Conservation (phyloP, 37 sponge, comb jelly and placozoan genomes). For the Halisarca cf. caerulea region DNA sequence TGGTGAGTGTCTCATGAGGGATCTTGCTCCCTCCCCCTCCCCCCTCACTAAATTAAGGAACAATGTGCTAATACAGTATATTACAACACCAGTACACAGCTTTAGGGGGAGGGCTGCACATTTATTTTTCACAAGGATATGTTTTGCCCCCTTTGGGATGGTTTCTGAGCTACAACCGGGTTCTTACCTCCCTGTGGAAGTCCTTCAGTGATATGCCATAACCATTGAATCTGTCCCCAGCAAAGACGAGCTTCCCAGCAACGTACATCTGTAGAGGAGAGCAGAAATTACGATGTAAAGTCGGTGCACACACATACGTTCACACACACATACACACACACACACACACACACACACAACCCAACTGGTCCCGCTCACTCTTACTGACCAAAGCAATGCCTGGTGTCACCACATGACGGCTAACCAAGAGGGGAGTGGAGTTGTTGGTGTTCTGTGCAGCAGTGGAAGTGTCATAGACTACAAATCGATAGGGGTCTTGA, state of each 20-base stretch:
- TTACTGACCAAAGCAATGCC: conserved; percentile 89
- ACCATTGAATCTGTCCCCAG: conserved; percentile 90
- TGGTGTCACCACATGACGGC: conserved; percentile 76
- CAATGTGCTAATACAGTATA: no score
- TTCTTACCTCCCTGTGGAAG: conserved; percentile 85
- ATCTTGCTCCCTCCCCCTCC: no score
- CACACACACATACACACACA: background rate
- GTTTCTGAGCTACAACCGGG: no score
- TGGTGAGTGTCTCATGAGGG: no score
- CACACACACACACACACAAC: no score
- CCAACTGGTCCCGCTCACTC: no score
- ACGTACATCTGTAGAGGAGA: conserved; percentile 77
- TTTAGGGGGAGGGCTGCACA: no score
- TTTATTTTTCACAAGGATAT: no score
- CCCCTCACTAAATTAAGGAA: no score
- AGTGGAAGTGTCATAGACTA: conserved; percentile 83
- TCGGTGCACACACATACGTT: no score
- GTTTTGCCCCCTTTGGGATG: no score
- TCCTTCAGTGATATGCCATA: conserved; percentile 89
- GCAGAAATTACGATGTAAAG: background rate
- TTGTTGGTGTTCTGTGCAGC: conserved; percentile 26
- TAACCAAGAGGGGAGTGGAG: background rate
- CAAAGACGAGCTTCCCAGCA: conserved; percentile 72
- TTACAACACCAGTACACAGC: no score
- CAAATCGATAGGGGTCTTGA: conserved; percentile 76